phyloP scores from a whole-genome alignment of 2,113 vertebrate species.

The Clarias batrachus region DNA sequence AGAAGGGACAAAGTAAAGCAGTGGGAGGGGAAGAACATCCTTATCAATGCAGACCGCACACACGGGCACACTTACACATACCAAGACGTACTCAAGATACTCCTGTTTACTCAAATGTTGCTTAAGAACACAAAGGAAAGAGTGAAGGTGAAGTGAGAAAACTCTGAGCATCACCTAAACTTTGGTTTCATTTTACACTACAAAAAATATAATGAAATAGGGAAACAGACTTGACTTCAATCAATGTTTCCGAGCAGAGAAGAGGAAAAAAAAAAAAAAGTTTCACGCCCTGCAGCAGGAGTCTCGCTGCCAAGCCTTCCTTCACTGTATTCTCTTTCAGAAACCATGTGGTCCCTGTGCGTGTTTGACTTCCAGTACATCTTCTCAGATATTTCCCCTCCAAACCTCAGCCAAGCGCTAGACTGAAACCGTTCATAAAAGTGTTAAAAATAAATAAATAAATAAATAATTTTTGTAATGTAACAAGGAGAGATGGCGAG shows the following conservation, averaged over 20 bases:
- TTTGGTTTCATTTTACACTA: not conserved
- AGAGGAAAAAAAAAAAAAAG: not conserved
- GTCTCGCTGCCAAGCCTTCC: not conserved
- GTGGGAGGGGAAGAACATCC: slow-evolving; percentile 32
- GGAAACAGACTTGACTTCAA: not conserved
- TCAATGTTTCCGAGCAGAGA: not conserved
- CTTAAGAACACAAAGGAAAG: not conserved
- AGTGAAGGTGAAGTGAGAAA: not conserved
- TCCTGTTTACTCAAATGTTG: not conserved
- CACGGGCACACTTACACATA: slow-evolving; percentile 4
- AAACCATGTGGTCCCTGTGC: slow-evolving; percentile 1
- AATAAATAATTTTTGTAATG: too few species aligned
- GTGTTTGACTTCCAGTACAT: not conserved
- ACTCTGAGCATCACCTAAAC: not conserved
- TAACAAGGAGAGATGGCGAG: not conserved
- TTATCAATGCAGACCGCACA: slow-evolving; percentile 48
- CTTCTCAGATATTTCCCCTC: not conserved
- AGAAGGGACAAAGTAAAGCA: slow-evolving; percentile 53
- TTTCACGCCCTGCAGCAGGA: slow-evolving; percentile 12
- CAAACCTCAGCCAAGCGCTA: slow-evolving; percentile 4
- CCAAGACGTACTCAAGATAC: not conserved
- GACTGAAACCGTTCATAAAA: not conserved
- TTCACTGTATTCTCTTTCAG: not conserved
- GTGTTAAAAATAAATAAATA: too few species aligned
- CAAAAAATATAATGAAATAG: not conserved